Conservation (phyloP, 2,888 invertebrate species). For the Dolichopus griseipennis region DNA sequence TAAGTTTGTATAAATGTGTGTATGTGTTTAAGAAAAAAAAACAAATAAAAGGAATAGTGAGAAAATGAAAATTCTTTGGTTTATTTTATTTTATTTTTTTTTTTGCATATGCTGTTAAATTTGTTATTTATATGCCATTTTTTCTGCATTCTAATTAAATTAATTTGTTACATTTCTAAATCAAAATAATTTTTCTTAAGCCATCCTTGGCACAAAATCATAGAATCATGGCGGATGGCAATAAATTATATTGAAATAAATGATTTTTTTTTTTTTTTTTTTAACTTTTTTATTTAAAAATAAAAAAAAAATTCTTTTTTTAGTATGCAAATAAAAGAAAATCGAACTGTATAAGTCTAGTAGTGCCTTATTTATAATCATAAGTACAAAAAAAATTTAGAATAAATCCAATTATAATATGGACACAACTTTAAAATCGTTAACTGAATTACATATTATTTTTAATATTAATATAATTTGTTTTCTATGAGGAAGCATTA, state of each 20-base stretch:
- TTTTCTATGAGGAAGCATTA: too few relatives aligned
- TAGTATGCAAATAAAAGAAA: too few relatives aligned
- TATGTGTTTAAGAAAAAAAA: too few relatives aligned
- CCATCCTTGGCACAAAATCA: slow-evolving; percentile 29
- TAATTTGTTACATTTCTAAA: slow-evolving; percentile 24
- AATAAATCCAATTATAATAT: too few relatives aligned
- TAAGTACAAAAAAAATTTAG: too few relatives aligned
- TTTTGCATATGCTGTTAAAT: slow-evolving; percentile 8
- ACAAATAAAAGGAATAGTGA: too few relatives aligned
- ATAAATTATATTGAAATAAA: slow-evolving; percentile 20
- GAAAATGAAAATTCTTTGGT: background rate
- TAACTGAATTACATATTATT: too few relatives aligned
- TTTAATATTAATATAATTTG: too few relatives aligned
- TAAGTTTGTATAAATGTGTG: background rate
- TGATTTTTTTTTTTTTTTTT: background rate
- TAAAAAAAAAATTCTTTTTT: too few relatives aligned
- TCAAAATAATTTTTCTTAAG: slow-evolving; percentile 22
- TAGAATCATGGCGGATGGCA: slow-evolving; percentile 26
- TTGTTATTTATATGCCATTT: background rate
- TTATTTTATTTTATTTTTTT: background rate
- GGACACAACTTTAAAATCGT: too few relatives aligned
- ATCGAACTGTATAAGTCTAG: too few relatives aligned
- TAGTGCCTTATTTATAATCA: too few relatives aligned
- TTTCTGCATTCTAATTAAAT: slow-evolving; percentile 23
- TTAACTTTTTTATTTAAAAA: background rate